These are phyloP conservation scores for Amphipyra berbera DNA, from an alignment of 2,888 invertebrate species.

Conservation along the genomic window DNA sequence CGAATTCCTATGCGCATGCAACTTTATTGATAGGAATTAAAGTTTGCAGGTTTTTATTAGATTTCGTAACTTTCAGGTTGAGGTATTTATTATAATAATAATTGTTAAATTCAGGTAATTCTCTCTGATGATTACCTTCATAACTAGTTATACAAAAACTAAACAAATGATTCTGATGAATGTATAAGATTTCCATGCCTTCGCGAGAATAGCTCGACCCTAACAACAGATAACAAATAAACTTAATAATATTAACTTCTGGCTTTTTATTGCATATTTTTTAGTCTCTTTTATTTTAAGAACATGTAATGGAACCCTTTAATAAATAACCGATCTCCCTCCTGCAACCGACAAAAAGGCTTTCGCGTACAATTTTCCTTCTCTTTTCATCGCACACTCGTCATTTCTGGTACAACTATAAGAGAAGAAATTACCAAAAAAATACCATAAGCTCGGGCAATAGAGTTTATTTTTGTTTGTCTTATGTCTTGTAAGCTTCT, in stretches of 20 bases:
- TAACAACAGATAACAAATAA: not conserved
- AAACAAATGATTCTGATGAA: too few relatives aligned
- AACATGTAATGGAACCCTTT: conserved; percentile 62
- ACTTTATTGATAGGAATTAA: too few relatives aligned
- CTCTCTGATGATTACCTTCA: too few relatives aligned
- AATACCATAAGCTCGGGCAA: not conserved
- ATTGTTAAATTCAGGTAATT: too few relatives aligned
- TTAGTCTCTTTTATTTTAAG: conserved; percentile 25
- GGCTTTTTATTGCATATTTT: conserved; percentile 10
- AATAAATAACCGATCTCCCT: conserved; percentile 64
- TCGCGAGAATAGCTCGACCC: too few relatives aligned
- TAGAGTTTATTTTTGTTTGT: conserved; percentile 64
- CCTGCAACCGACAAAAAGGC: conserved; percentile 66
- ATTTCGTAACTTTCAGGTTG: too few relatives aligned
- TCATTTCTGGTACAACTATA: conserved; percentile 64
- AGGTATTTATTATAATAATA: too few relatives aligned
- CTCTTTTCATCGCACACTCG: conserved; percentile 72
- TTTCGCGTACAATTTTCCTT: conserved; percentile 65
- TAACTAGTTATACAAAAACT: too few relatives aligned
- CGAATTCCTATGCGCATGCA: too few relatives aligned
- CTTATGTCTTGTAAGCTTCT: conserved; percentile 64
- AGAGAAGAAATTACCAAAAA: conserved; percentile 53
- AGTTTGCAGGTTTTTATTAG: too few relatives aligned
- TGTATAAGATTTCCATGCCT: too few relatives aligned
- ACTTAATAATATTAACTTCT: not conserved